Percentiles rank a stretch among this genome's conserved stretches.
phyloP scores from a whole-genome alignment of 2,113 vertebrate species.

The Serinus canaria region DNA sequence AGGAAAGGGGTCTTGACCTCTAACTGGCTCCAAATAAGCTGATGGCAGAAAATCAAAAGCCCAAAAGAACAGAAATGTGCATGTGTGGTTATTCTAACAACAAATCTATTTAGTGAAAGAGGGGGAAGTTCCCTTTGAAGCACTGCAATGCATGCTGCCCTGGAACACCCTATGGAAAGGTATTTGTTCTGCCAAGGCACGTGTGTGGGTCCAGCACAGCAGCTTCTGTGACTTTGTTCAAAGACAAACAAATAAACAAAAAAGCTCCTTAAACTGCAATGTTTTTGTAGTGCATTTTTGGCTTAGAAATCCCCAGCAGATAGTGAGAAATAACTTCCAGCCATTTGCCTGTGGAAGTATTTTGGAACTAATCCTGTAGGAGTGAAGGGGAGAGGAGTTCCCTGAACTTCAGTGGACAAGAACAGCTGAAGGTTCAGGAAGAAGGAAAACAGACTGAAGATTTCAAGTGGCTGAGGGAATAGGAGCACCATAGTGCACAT shows the following conservation, averaged over 20 bases:
- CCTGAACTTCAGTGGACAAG: not conserved
- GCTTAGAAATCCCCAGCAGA: not conserved
- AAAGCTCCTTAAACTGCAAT: not conserved
- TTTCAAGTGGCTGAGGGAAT: not conserved
- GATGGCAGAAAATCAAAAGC: not conserved
- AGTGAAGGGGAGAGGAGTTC: not conserved
- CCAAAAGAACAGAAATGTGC: not conserved
- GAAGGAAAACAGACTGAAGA: not conserved
- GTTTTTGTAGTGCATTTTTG: not conserved
- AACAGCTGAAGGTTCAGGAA: not conserved
- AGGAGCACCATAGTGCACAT: not conserved
- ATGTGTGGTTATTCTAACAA: not conserved
- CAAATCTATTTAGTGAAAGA: not conserved
- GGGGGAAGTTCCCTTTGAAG: not conserved
- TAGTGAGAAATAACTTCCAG: not conserved
- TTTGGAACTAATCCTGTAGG: not conserved
- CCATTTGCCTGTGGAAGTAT: not conserved
- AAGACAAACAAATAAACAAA: not conserved
- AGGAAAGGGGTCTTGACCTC: not conserved
- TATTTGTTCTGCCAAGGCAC: not conserved
- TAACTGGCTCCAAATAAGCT: not conserved
- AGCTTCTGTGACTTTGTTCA: not conserved
- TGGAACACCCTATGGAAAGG: conserved; percentile 9
- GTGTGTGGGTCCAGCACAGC: not conserved
- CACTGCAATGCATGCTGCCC: not conserved